These are phyloP conservation scores for Oophaga pumilio DNA, from an alignment of 2,113 vertebrate species.

Conservation along the genomic window DNA sequence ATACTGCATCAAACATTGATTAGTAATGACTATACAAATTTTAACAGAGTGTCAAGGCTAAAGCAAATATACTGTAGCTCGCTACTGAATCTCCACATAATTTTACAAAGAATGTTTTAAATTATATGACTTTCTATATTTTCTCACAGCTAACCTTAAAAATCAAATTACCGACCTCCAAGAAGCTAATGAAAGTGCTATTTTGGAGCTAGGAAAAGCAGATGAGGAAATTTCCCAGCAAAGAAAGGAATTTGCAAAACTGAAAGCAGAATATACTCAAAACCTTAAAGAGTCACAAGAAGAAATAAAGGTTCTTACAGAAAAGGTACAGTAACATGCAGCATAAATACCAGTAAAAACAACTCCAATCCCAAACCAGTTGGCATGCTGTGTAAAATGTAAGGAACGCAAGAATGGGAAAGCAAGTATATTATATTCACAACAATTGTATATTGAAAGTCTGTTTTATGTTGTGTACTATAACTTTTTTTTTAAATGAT, in stretches of 20 bases:
- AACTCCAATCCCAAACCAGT: no score
- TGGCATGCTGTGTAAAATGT: no score
- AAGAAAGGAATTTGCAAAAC: neutral
- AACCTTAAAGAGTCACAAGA: conserved; percentile 44
- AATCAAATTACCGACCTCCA: conserved; percentile 48
- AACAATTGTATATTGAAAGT: no score
- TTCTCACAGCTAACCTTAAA: conserved; percentile 46
- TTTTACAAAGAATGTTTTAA: neutral
- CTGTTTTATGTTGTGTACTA: no score
- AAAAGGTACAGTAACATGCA: conserved; percentile 22
- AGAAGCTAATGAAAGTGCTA: conserved; percentile 45
- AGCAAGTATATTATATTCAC: no score
- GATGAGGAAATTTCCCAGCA: conserved; percentile 55
- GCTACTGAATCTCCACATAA: neutral
- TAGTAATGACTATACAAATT: neutral
- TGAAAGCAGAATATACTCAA: conserved; percentile 25
- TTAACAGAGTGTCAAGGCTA: no score
- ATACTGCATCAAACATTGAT: neutral
- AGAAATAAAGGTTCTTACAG: conserved; percentile 37
- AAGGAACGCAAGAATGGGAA: no score
- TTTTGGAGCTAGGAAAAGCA: conserved; percentile 54
- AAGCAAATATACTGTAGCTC: no score
- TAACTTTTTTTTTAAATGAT: no score
- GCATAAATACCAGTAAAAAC: neutral
- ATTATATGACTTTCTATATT: accelerated